A percentile compares a stretch with the other conserved stretches of the same genome.
Conservation (phyloP, 1,140 invertebrate genomes). For the Plodia interpunctella region DNA sequence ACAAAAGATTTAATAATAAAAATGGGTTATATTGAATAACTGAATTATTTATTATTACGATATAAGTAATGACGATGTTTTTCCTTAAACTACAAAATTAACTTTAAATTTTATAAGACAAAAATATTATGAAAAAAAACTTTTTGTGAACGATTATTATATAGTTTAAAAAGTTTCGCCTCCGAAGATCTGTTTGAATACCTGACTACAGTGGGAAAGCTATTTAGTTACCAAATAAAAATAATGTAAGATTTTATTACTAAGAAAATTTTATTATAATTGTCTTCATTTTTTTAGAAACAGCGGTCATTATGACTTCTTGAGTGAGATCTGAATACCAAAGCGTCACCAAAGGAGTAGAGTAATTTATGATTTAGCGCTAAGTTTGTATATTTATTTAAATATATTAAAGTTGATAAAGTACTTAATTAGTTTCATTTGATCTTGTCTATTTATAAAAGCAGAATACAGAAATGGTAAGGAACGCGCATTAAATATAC, state of each 20-base stretch:
- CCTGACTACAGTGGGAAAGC: neutral
- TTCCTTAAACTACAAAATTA: too few species aligned
- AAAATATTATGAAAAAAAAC: too few species aligned
- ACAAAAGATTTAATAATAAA: too few species aligned
- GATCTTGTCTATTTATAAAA: neutral
- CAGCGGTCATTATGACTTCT: constrained; percentile 17
- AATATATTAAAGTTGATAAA: constrained; percentile 33
- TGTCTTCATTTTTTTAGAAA: constrained; percentile 27
- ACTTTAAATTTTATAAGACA: too few species aligned
- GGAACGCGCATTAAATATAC: too few species aligned
- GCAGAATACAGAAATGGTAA: too few species aligned
- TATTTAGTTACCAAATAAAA: constrained; percentile 27
- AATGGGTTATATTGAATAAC: too few species aligned
- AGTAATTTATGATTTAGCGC: constrained; percentile 30
- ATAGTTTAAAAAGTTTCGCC: too few species aligned
- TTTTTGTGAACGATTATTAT: too few species aligned
- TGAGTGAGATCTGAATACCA: constrained; percentile 25
- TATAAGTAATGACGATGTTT: too few species aligned
- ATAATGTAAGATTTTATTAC: neutral
- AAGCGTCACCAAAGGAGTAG: constrained; percentile 49
- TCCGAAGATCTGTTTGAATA: neutral
- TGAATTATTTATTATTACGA: too few species aligned
- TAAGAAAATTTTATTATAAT: constrained; percentile 17
- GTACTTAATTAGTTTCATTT: constrained; percentile 13
- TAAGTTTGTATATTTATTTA: constrained; percentile 45